Base-by-base conservation (phyloP, 2,797 vertebrate species). In the Phrynocephalus guinanensis region DNA sequence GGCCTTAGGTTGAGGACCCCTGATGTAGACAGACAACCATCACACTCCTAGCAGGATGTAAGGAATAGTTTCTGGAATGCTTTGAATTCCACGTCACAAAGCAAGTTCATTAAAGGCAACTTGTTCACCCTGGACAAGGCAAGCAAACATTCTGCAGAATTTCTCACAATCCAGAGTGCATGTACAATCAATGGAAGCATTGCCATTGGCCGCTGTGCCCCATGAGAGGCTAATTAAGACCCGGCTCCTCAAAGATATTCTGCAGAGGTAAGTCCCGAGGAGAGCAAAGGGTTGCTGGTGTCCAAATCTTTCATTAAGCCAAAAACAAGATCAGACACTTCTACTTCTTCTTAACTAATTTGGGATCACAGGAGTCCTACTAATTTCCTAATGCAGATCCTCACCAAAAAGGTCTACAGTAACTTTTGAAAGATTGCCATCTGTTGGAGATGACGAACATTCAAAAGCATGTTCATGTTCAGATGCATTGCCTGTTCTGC, bases 251-350 rank as follows among this genome's bases (percentile, higher is more conserved):
- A 68, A 63, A 66, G 6, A 73, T 50, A 22, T 80, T 88, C 68
- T 84, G 18, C 60, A 76, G 70, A 88, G 80, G 5, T 71, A 71
- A 79, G 50, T 81, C 24, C 77, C 48, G 52, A 22, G 75, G 77
- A 76, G 85, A 81, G 85, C 48, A 30, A 6, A 76, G 78, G 83
- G 66, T 81, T 81, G 63, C 7, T 28, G 63, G 4, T 28, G 30
- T 66, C n/a, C 87, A 85, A 88, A 81, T 15, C 15, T 66, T 68
- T 48, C 80, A 30, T 66, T 88, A 85, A 85, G 60, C 83, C 44
- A 67, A 18, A 52, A n/a, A 75, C 7, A 85, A n/a, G 70, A 80
- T 85, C 83, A 78, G n/a, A 75, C 28, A 4, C n/a, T 88, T 68
- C 15, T 77, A 70, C 66, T 83, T 67, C 63, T 87, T 80, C n/a